Percentiles rank a stretch among this genome's conserved stretches.
Evolutionary conservation across 2,888 invertebrate species (phyloP).

Genomic region (Calameuta idolon): DNA sequence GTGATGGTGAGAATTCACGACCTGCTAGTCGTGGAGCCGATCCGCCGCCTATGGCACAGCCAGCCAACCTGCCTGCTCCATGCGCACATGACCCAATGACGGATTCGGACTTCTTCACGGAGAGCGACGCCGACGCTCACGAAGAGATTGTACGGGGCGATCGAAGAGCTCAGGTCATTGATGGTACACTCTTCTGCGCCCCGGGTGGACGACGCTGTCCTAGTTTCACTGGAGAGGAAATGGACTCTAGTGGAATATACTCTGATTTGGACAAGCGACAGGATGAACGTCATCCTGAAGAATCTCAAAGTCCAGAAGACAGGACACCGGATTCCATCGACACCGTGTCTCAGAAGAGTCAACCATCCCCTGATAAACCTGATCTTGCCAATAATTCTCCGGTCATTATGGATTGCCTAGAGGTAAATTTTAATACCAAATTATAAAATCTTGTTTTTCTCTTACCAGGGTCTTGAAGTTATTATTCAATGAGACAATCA

Average conservation of each 20-base stretch:
- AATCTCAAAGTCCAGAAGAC: constrained; percentile 64
- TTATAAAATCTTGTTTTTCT: background rate
- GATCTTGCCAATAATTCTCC: constrained; percentile 60
- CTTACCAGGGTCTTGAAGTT: background rate
- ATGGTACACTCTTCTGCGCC: constrained; percentile 86
- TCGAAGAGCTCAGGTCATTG: constrained; percentile 85
- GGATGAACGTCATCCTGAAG: constrained; percentile 70
- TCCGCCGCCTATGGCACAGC: constrained; percentile 75
- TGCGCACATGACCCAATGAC: constrained; percentile 87
- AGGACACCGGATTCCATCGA: constrained; percentile 76
- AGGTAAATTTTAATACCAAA: constrained; percentile 35
- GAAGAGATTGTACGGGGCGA: constrained; percentile 78
- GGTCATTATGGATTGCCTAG: constrained; percentile 49
- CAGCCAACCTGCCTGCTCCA: constrained; percentile 68
- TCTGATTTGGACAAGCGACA: constrained; percentile 86
- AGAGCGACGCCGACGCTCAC: constrained; percentile 89
- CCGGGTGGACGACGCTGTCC: constrained; percentile 61
- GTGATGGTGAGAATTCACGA: constrained; percentile 90
- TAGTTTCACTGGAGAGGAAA: constrained; percentile 75
- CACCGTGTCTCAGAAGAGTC: constrained; percentile 71
- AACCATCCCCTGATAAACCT: constrained; percentile 54
- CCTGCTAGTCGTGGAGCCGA: constrained; percentile 87
- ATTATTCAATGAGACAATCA: background rate
- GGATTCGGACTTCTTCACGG: constrained; percentile 91
- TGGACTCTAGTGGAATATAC: constrained; percentile 92